phyloP scores from a whole-genome alignment of 2,888 invertebrate species.

The Galeruca laticollis region DNA sequence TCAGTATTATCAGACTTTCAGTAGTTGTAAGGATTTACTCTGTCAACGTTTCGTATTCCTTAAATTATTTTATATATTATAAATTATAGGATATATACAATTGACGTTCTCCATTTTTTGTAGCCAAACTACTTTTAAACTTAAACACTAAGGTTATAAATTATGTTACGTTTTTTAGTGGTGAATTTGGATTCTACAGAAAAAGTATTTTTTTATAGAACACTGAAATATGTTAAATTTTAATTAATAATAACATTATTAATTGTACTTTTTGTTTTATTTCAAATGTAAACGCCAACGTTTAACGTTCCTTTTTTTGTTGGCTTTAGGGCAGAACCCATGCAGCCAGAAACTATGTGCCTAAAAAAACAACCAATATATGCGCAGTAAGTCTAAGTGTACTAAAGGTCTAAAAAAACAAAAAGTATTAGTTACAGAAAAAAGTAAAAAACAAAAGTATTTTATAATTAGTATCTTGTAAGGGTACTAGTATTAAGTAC shows the following conservation, averaged over 20 bases:
- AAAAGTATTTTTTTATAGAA: slow-evolving; percentile 38
- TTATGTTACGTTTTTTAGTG: slow-evolving; percentile 35
- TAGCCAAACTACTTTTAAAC: slow-evolving; percentile 33
- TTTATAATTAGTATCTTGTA: no score
- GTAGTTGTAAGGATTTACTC: background rate
- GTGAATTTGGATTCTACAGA: slow-evolving; percentile 36
- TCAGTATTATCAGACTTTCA: slow-evolving; percentile 2
- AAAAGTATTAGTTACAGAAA: no score
- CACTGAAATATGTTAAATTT: slow-evolving; percentile 39
- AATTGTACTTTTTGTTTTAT: slow-evolving; percentile 23
- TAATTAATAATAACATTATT: slow-evolving; percentile 38
- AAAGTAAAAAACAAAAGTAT: no score
- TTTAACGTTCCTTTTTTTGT: no score
- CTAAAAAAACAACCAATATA: no score
- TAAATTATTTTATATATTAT: background rate
- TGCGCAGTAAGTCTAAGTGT: no score
- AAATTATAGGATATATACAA: background rate
- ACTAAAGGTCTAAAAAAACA: no score
- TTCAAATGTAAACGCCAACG: background rate
- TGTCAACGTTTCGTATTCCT: background rate
- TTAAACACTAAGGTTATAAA: slow-evolving; percentile 29
- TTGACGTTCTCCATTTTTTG: slow-evolving; percentile 24
- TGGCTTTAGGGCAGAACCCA: no score
- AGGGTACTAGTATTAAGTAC: no score
- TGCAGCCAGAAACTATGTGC: no score